Conservation (phyloP, 2,797 vertebrate species). For the Acanthurus lineatus region DNA sequence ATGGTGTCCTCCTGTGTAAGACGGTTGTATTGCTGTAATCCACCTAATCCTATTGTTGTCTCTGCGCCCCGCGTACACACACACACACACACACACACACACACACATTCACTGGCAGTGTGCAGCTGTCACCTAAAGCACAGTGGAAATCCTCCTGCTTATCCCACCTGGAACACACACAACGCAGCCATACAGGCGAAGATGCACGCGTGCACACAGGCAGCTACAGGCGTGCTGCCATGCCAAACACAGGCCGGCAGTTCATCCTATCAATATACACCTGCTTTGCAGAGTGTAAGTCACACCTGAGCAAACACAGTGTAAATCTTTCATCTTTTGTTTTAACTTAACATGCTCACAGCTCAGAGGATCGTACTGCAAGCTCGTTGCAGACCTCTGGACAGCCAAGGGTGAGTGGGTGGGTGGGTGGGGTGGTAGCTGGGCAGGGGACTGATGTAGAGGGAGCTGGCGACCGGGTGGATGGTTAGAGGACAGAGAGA, state of each 20-base stretch:
- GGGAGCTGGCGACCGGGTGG: conserved; percentile 14
- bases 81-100: conserved; percentile 60
- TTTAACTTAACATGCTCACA: conserved; percentile 66
- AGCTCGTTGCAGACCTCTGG: conserved; percentile 34
- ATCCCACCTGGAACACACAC: conserved; percentile 70
- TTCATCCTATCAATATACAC: conserved; percentile 68
- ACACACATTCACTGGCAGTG: conserved; percentile 43
- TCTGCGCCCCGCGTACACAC: conserved; percentile 54
- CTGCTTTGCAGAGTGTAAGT: conserved; percentile 63
- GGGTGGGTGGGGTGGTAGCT: conserved; percentile 37
- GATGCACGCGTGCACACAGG: conserved; percentile 16
- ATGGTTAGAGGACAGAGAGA: conserved; percentile 55
- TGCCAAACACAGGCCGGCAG: conserved; percentile 38
- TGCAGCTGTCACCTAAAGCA: conserved; percentile 75
- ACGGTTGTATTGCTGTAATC: conserved; percentile 83
- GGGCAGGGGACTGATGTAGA: conserved; percentile 30
- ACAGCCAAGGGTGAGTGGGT: conserved; percentile 34
- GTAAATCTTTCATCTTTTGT: conserved; percentile 65
- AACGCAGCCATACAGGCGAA: conserved; percentile 19
- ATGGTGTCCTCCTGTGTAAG: conserved; percentile 75
- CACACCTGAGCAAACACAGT: conserved; percentile 61
- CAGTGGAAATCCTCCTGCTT: conserved; percentile 63
- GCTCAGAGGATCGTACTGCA: conserved; percentile 59
- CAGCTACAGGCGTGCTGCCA: background rate
- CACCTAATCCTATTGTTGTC: conserved; percentile 83